Base-by-base conservation (phyloP, 2,888 invertebrate genomes). In the Danaus chrysippus region DNA sequence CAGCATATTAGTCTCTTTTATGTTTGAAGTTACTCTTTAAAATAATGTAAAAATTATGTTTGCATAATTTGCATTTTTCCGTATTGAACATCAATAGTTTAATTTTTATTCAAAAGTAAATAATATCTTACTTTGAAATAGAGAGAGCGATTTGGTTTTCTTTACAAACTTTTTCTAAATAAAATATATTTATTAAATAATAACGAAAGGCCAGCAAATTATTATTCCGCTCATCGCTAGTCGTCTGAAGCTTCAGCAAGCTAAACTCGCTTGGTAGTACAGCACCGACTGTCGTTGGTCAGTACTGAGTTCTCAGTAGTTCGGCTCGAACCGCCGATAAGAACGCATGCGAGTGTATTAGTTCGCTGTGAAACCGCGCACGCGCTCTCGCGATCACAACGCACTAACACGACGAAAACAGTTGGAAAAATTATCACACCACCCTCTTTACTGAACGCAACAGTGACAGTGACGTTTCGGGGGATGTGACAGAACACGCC, bases 391-490 rank as follows among this genome's bases (percentile, higher is more conserved):
- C 76, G 72, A 76, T 76, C 77, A 67, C 71, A 71, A 73, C 76
- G 71, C 67, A 71, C 70, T 73, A 73, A 71, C 74, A 76, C 74
- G 76, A 78, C 63, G 63, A 68, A 64, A 70, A 69, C 64, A 66
- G 49, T 64, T n/a, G 41, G 59, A 58, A 43, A 75, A 76, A 71
- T 75, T 74, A 66, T 73, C 73, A 71, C 75, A 76, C 83, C 84
- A 83, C 84, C 84, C 85, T 76, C 83, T 78, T 72, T 78, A 72
- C 72, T 65, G 76, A 77, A 77, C 74, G 71, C 73, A 81, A 78
- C 64, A 77, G 78, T 89, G 89, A 90, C 90, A 89, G 87, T 89
- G 89, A 90, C 89, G 80, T 87, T 88, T 88, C 74, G 76, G 79
- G 79, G 77, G 76, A 75, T 68, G 64, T 83, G 86, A 87, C 87